Percentiles rank a stretch among this genome's conserved stretches.
Evolutionary conservation across 2,888 invertebrate species (phyloP).

Genomic region (Notocelia uddmanniana): DNA sequence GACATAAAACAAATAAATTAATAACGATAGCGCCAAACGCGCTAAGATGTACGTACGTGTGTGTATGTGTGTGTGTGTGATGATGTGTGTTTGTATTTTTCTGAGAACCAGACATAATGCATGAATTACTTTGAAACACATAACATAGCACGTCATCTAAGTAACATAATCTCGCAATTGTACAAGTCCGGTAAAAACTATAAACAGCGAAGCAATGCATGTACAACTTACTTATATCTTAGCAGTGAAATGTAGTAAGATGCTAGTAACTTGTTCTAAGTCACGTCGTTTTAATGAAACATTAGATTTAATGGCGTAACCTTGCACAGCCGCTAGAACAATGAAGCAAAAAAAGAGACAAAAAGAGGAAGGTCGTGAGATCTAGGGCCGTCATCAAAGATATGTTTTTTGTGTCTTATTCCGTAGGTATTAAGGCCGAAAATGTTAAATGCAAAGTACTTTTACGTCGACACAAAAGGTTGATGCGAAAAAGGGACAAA

Average conservation of each 20-base stretch:
- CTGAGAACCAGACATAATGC: too few relatives aligned
- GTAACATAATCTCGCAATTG: constrained; percentile 17
- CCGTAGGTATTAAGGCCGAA: too few relatives aligned
- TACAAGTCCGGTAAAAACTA: constrained; percentile 27
- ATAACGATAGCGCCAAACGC: too few relatives aligned
- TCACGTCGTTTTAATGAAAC: neutral
- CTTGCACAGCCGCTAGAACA: constrained; percentile 21
- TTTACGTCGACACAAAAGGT: neutral
- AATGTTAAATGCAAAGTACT: too few relatives aligned
- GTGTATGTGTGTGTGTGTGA: too few relatives aligned
- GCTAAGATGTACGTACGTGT: too few relatives aligned
- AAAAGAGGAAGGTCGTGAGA: constrained; percentile 19
- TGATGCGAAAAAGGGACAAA: neutral
- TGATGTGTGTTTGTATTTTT: too few relatives aligned
- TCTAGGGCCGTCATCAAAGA: neutral
- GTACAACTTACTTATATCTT: neutral
- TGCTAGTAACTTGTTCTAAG: neutral
- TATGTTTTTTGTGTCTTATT: too few relatives aligned
- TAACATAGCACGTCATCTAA: neutral
- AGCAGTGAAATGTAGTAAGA: neutral
- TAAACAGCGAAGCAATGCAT: constrained; percentile 17
- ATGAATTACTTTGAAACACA: too few relatives aligned
- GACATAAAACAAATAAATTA: too few relatives aligned
- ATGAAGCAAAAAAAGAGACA: constrained; percentile 15
- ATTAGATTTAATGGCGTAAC: constrained; percentile 15